Evolutionary conservation across 2,888 invertebrate species (phyloP).

Genomic region (Eupelmus urozonus): DNA sequence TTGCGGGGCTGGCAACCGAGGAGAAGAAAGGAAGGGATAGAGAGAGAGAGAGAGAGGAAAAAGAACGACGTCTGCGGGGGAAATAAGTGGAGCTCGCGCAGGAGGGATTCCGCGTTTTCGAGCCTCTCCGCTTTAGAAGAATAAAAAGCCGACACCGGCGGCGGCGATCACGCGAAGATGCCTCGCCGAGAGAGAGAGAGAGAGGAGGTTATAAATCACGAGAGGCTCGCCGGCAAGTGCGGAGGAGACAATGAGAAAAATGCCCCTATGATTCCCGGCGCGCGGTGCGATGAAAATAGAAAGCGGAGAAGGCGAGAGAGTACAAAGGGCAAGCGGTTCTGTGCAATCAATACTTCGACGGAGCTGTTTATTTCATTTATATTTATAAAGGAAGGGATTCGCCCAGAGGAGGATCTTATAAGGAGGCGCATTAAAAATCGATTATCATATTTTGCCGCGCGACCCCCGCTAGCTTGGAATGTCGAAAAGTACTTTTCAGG

Average conservation of each 20-base stretch:
- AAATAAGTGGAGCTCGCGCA: neutral
- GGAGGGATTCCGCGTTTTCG: neutral
- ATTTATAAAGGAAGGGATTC: neutral
- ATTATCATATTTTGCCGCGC: neutral
- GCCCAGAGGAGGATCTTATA: neutral
- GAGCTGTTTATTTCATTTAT: slow-evolving; percentile 1
- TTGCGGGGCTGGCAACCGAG: neutral
- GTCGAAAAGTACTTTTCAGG: neutral
- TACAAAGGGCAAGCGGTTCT: neutral
- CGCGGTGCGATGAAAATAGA: slow-evolving; percentile 24
- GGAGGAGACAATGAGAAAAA: slow-evolving; percentile 52
- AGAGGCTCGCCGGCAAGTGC: slow-evolving; percentile 11
- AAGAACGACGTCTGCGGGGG: neutral
- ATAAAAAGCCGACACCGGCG: slow-evolving; percentile 27
- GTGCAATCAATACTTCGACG: slow-evolving; percentile 27
- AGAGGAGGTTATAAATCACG: slow-evolving; percentile 68
- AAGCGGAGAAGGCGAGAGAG: neutral
- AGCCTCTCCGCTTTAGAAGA: slow-evolving; percentile 1
- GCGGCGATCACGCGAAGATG: slow-evolving; percentile 64
- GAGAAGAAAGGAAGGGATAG: neutral
- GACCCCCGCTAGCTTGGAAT: neutral
- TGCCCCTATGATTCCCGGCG: slow-evolving; percentile 34
- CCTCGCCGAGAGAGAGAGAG: no score
- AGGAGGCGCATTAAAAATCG: slow-evolving; percentile 37
- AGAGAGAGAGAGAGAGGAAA: neutral